Conservation (phyloP, 2,113 vertebrate genomes). For the Casuarius casuarius region DNA sequence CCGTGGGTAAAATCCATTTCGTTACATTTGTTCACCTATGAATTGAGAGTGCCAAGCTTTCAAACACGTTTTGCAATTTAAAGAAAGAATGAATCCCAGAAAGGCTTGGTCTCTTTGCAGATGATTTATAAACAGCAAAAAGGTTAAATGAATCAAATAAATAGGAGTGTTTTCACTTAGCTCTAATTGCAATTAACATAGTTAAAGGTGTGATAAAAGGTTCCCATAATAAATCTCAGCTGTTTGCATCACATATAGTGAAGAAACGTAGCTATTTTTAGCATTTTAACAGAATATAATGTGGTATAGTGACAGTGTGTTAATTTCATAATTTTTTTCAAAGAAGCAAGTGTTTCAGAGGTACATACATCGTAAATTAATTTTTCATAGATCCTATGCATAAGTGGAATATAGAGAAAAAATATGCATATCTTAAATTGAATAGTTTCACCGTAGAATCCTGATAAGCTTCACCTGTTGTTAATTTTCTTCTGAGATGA, state of each 20-base stretch:
- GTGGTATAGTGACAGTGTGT: background rate
- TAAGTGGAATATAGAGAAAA: conserved; percentile 17
- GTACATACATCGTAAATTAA: background rate
- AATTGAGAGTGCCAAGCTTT: background rate
- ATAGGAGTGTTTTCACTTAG: background rate
- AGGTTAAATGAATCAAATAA: background rate
- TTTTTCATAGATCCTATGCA: conserved; percentile 33
- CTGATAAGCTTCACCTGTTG: conserved; percentile 26
- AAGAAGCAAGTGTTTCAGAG: background rate
- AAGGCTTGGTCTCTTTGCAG: background rate
- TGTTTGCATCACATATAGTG: background rate
- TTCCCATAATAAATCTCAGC: background rate
- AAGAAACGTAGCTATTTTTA: conserved; percentile 21
- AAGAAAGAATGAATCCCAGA: background rate
- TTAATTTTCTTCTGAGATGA: conserved; percentile 16
- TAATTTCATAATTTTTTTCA: background rate
- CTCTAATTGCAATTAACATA: background rate
- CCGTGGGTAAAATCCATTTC: background rate
- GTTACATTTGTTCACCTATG: background rate
- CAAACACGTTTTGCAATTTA: background rate
- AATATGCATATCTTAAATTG: background rate
- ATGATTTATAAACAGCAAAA: background rate
- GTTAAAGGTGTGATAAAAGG: background rate
- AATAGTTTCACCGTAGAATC: conserved; percentile 16
- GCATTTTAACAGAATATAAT: background rate